A percentile compares a stretch with the other conserved stretches of the same genome.
These are phyloP conservation scores for Platichthys flesus DNA, from an alignment of 2,113 vertebrate species.

Conservation along the genomic window DNA sequence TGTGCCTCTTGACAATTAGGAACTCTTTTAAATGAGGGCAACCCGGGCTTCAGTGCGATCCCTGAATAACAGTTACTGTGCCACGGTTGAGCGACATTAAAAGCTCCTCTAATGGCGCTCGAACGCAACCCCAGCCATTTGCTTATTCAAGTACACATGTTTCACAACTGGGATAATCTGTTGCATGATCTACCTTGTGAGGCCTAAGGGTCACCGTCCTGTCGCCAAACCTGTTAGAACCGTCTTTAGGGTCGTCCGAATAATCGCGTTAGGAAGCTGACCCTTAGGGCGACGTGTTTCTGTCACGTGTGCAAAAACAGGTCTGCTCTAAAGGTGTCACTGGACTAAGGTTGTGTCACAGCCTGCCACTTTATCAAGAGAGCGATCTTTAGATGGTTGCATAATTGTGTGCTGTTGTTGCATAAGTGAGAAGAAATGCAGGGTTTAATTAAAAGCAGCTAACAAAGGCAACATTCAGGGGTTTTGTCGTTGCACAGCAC, in stretches of 20 bases:
- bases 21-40: constrained; percentile 1
- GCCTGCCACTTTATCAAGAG: not conserved
- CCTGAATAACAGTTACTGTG: not conserved
- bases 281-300: no score
- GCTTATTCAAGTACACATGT: constrained; percentile 18
- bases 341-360: constrained; percentile 2
- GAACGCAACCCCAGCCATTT: constrained; percentile 24
- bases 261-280: not conserved
- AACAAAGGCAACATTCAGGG: constrained; percentile 75
- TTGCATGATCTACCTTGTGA: constrained; percentile 20
- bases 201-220: not conserved
- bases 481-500: constrained; percentile 45
- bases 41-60: not conserved
- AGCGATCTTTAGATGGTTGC: constrained; percentile 42
- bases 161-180: not conserved
- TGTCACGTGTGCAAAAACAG: no score
- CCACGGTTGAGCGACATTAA: constrained; percentile 9
- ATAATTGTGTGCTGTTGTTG: constrained; percentile 61
- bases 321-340: constrained; percentile 27
- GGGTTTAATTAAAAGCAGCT: constrained; percentile 70
- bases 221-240: not conserved
- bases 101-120: constrained; percentile 16
- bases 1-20: not conserved
- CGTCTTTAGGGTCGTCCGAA: not conserved
- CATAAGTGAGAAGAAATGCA: constrained; percentile 53